A percentile compares a stretch with the other conserved stretches of the same genome.
phyloP scores from a whole-genome alignment of 2,888 invertebrate species.

The Macrostomum cliftonense region DNA sequence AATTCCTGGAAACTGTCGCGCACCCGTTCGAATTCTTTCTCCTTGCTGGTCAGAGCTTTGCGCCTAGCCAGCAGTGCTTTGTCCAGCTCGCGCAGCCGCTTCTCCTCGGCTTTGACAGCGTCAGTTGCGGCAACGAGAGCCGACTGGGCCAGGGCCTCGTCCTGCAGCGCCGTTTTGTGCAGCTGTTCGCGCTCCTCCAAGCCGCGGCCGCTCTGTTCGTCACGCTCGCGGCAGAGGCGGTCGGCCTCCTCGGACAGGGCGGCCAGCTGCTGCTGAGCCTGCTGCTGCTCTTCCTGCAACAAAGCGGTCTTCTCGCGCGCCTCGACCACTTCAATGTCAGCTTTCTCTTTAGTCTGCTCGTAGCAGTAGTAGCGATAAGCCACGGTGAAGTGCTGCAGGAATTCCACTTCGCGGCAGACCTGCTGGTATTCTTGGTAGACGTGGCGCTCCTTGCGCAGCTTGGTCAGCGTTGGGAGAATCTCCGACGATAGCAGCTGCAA shows the following conservation, averaged over 20 bases:
- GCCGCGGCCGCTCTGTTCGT: conserved; percentile 49
- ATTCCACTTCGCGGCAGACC: conserved; percentile 60
- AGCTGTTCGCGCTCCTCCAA: conserved; percentile 49
- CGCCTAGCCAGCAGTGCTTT: conserved; percentile 42
- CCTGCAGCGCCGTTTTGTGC: conserved; percentile 48
- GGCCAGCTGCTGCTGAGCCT: conserved; percentile 12
- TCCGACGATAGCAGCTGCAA: conserved; percentile 50
- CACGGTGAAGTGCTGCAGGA: conserved; percentile 41
- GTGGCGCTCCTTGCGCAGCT: conserved; percentile 61
- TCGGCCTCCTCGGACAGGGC: not conserved
- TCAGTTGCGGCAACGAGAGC: conserved; percentile 48
- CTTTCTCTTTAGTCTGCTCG: not conserved
- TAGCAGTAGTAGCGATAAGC: conserved; percentile 6
- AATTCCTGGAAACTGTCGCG: conserved; percentile 47
- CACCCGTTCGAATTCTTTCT: conserved; percentile 41
- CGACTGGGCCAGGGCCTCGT: conserved; percentile 49
- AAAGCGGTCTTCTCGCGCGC: conserved; percentile 47
- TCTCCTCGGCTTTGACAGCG: conserved; percentile 49
- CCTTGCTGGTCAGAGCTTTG: conserved; percentile 42
- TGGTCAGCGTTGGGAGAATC: conserved; percentile 68
- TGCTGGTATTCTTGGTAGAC: conserved; percentile 72
- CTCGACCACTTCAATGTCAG: conserved; percentile 47
- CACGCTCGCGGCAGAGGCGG: conserved; percentile 4
- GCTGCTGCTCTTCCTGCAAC: conserved; percentile 30
- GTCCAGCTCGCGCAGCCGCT: conserved; percentile 49